phyloP scores from a whole-genome alignment of 35 echinoderm and acorn worm species.

The Apostichopus japonicus region DNA sequence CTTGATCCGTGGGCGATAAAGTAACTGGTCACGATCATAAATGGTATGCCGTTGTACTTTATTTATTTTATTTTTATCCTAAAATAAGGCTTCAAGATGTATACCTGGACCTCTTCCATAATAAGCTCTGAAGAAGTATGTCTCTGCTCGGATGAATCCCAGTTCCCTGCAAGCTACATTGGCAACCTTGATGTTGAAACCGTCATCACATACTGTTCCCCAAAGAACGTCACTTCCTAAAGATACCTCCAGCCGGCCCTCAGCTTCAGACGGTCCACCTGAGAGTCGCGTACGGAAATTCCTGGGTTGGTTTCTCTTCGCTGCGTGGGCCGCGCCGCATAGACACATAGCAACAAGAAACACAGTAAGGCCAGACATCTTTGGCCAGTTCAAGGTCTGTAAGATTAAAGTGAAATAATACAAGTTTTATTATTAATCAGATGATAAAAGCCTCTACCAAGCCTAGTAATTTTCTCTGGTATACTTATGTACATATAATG shows the following conservation, averaged over 20 bases:
- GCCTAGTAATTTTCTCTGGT: no score
- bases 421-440: no score
- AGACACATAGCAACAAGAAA: not conserved
- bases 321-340: not conserved
- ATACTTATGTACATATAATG: no score
- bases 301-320: not conserved
- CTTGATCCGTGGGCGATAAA: no score
- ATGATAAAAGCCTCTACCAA: no score
- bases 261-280: conserved; percentile 22
- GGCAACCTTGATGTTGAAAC: conserved; percentile 62
- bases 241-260: conserved; percentile 70
- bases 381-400: not conserved
- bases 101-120: conserved; percentile 66
- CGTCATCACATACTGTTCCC: conserved; percentile 80
- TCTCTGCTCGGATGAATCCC: conserved; percentile 55
- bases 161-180: conserved; percentile 72
- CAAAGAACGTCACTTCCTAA: conserved; percentile 31
- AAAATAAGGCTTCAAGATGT: conserved; percentile 3
- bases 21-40: no score
- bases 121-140: conserved; percentile 59
- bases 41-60: no score
- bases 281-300: conserved; percentile 4
- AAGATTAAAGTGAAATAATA: no score
- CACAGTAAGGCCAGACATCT: not conserved
- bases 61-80: not conserved